Evolutionary conservation across 2,113 vertebrate species (phyloP), one percentile per base, ranked within the genome.

Genomic region (Xiphias gladius): DNA sequence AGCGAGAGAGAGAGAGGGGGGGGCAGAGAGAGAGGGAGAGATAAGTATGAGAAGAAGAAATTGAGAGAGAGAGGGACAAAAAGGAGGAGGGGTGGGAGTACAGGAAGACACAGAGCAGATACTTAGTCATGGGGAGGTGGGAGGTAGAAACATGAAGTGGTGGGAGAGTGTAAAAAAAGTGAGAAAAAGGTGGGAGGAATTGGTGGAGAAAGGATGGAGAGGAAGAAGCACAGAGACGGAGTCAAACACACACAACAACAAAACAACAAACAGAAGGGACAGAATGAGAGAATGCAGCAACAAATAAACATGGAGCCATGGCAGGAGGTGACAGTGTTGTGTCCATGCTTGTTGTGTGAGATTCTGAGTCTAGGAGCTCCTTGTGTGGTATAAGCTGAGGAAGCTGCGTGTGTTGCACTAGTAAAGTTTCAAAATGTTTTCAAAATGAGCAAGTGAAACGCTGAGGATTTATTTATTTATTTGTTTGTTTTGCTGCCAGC

Each of bases 251-350:
- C 87, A 89, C 76, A 75, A 87, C 86, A 92, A 93, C 84, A 90
- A 80, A 84, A 83, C 84, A 90, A 90, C 88, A 91, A 91, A 90
- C 89, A 93, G 88, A 89, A 88, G 91, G 88, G 88, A 91, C 88
- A 85, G 89, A 92, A 93, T 82, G 87, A 46, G 67, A 84, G 84
- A 85, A 73, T 52, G 78, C 85, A 80, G 87, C 82, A 91, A 93
- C 92, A 94, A 91, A 91, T 82, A 94, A 93, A 94, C 89, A 94
- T n/a, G 13, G 81, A 74, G 86, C 79, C 75, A 39, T 82, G 86
- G 87, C 89, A 88, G 89, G 88, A 94, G 91, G 90, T 85, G 87
- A 84, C 84, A 28, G 67, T 41, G 73, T 75, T 41, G 76, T 26
- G 77, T 79, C 76, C 74, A 16, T 46, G 57, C 62, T 73, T 69